Evolutionary conservation across 1,140 invertebrate species (phyloP).

Genomic region (Pogonomyrmex californicus): DNA sequence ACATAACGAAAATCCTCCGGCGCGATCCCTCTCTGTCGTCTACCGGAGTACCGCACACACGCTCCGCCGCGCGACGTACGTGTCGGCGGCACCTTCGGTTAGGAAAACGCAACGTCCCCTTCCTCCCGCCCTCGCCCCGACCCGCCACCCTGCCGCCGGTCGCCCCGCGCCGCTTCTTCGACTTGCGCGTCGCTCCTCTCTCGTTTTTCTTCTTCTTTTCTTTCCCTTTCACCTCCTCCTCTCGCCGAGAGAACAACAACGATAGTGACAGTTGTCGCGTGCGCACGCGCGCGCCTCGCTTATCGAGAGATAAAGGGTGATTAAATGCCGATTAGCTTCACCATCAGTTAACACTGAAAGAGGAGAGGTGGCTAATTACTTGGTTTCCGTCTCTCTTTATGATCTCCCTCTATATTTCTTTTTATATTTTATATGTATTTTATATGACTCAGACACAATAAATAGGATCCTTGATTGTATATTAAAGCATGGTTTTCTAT

Average conservation of each 20-base stretch:
- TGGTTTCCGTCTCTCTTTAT: too few species aligned
- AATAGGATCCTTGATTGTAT: too few species aligned
- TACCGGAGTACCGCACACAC: conserved; percentile 71
- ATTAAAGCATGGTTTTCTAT: too few species aligned
- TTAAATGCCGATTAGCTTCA: conserved; percentile 7
- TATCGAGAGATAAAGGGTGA: not conserved
- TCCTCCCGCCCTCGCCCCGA: conserved; percentile 12
- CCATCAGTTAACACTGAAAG: not conserved
- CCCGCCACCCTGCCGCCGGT: not conserved
- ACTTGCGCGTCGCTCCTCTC: not conserved
- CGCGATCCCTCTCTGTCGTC: conserved; percentile 60
- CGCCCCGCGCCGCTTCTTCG: conserved; percentile 7
- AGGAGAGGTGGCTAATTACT: too few species aligned
- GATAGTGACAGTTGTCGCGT: conserved; percentile 60
- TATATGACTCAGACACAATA: too few species aligned
- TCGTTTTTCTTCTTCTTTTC: not conserved
- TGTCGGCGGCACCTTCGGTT: conserved; percentile 71
- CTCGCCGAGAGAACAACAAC: not conserved
- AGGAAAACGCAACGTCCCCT: conserved; percentile 49
- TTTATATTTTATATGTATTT: too few species aligned
- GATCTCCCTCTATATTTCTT: too few species aligned
- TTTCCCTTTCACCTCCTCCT: not conserved
- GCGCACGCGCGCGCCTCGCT: not conserved
- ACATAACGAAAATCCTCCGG: conserved; percentile 74
- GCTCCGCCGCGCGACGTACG: not conserved